Evolutionary conservation across 2,888 invertebrate species (phyloP), one percentile per base, ranked within the genome.

Genomic region (Tortrix viridana): DNA sequence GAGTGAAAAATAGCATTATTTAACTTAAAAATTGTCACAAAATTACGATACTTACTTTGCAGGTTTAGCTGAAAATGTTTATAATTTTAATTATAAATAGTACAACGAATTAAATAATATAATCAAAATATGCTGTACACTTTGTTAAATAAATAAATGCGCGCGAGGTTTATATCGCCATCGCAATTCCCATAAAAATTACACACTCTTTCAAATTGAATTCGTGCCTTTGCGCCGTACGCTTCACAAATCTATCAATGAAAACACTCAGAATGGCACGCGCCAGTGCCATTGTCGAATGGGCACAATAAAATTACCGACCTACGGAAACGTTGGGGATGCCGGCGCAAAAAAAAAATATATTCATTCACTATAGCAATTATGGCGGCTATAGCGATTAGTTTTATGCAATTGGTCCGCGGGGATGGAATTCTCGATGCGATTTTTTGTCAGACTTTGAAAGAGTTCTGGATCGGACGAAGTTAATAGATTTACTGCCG

Each of bases 231-330:
- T 70, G 67, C 69, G 68, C 69, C 72, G 67, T 67, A 68, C 64
- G 63, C 67, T 66, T 57, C 67, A 52, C 62, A 68, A 67, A 66
- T 61, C 68, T 65, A 72, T 71, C 74, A 82, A 80, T 72, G 74
- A 86, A 84, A 88, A 88, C 89, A 89, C 89, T 91, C 79, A 74
- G 77, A 75, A 62, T 67, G 86, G 80, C 90, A 88, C 90, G 89
- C 85, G 89, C 71, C 87, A 44, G 48, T 47, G 69, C 80, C 76
- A 80, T 82, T 80, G 81, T 81, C 75, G 72, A 80, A 72, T 79
- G 73, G 75, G 68, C 43, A 50, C 52, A 62, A 49, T 74, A 81
- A 84, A 86, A 89, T 88, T 84, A 82, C 80, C 74, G 69, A 65
- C 64, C 67, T 23, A 71, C 81, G 78, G 83, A 80, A 82, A 76